These are phyloP conservation scores for Pyrocoelia pectoralis DNA, from an alignment of 2,888 invertebrate species.

Conservation along the genomic window DNA sequence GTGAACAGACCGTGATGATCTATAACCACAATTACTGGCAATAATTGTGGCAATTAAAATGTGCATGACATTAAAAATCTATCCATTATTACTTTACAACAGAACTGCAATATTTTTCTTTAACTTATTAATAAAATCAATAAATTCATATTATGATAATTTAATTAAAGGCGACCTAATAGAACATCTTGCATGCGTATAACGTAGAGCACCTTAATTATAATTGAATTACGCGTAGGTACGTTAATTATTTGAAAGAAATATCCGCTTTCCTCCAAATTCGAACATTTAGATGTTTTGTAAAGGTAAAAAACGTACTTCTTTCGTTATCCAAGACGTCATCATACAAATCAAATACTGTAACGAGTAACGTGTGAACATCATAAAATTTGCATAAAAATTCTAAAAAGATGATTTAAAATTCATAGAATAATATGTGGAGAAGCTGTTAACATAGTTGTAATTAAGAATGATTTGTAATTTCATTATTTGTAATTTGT, in stretches of 20 bases:
- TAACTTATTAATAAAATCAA: background rate
- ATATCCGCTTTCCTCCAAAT: no score
- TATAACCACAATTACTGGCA: background rate
- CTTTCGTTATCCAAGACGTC: background rate
- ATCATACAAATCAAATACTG: background rate
- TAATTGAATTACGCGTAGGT: background rate
- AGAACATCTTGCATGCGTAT: constrained; percentile 9
- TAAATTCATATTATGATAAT: background rate
- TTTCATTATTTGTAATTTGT: constrained; percentile 29
- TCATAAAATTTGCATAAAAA: constrained; percentile 44
- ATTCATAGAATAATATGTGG: constrained; percentile 42
- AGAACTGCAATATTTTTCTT: background rate
- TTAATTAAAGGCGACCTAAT: constrained; percentile 4
- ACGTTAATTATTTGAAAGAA: no score
- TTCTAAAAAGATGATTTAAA: constrained; percentile 46
- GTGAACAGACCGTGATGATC: constrained; percentile 3
- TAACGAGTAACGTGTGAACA: constrained; percentile 46
- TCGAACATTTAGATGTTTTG: no score
- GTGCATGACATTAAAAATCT: background rate
- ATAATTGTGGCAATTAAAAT: constrained; percentile 3
- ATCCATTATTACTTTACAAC: background rate
- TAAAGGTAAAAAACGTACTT: no score
- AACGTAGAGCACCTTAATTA: background rate
- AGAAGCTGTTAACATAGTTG: constrained; percentile 33
- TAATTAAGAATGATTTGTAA: constrained; percentile 35